These are phyloP conservation scores for Erpetoichthys calabaricus DNA, from an alignment of 2,797 vertebrate genomes.

Conservation along the genomic window DNA sequence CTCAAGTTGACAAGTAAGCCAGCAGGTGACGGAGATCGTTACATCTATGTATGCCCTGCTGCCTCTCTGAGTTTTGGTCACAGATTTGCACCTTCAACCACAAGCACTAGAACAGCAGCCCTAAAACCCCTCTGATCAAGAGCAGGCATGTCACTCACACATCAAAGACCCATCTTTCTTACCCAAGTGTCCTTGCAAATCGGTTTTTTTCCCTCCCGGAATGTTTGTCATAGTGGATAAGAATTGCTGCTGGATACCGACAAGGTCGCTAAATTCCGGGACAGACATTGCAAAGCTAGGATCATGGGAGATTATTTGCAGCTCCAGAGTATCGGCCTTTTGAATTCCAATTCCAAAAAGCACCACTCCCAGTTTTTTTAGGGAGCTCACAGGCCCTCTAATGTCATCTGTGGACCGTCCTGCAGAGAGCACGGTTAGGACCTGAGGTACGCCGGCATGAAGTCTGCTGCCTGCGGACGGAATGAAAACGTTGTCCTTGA, in stretches of 20 bases:
- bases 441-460: conserved; percentile 7
- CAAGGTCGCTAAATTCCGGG: conserved; percentile 3
- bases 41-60: no score
- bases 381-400: conserved; percentile 10
- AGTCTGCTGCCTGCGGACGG: conserved; percentile 10
- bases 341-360: conserved; percentile 9
- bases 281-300: conserved; percentile 1
- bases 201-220: background rate
- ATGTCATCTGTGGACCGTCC: conserved; percentile 14
- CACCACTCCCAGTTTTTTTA: conserved; percentile 8
- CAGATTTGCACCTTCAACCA: no score
- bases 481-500: conserved; percentile 12
- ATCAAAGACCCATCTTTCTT: no score
- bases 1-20: no score
- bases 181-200: no score
- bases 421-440: conserved; percentile 12
- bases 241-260: conserved; percentile 19
- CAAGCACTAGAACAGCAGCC: no score
- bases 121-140: no score
- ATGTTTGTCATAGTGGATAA: conserved; percentile 5
- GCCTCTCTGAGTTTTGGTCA: no score
- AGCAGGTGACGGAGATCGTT: no score
- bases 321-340: conserved; percentile 1
- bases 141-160: no score
- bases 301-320: background rate